phyloP scores from a whole-genome alignment of 2,888 invertebrate species.

The Eumacrocentrus americanus region DNA sequence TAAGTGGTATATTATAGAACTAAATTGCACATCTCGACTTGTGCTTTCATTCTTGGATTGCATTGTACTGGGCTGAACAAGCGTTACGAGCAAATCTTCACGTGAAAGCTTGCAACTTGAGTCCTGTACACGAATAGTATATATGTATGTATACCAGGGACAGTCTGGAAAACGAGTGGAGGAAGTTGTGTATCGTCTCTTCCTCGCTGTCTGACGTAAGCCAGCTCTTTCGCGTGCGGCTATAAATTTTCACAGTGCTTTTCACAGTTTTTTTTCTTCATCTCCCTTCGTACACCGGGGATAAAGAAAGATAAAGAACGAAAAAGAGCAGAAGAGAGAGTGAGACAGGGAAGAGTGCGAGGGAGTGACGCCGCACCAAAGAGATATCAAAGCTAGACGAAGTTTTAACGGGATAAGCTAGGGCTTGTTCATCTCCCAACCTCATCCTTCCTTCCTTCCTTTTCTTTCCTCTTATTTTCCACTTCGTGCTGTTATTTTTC shows the following conservation, averaged over 20 bases:
- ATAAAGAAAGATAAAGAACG: slow-evolving; percentile 30
- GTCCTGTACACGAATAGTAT: too few relatives aligned
- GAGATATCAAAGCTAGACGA: slow-evolving; percentile 34
- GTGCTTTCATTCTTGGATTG: too few relatives aligned
- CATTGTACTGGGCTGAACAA: too few relatives aligned
- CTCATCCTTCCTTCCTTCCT: slow-evolving; percentile 18
- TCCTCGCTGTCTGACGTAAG: slow-evolving; percentile 3
- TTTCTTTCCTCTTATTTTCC: slow-evolving; percentile 22
- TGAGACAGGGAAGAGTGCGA: slow-evolving; percentile 15
- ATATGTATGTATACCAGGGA: too few relatives aligned
- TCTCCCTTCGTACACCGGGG: slow-evolving; percentile 20
- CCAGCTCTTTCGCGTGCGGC: slow-evolving; percentile 31
- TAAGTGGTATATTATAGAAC: too few relatives aligned
- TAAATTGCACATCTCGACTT: too few relatives aligned
- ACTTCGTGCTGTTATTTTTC: slow-evolving; percentile 8
- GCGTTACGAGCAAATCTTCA: too few relatives aligned
- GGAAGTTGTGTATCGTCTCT: slow-evolving; percentile 15
- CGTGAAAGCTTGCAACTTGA: too few relatives aligned
- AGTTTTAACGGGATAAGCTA: slow-evolving; percentile 40
- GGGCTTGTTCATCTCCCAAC: slow-evolving; percentile 31
- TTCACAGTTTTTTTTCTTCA: slow-evolving; percentile 35
- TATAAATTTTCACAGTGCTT: slow-evolving; percentile 41
- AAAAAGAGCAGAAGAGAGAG: slow-evolving; percentile 10
- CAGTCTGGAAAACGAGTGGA: slow-evolving; percentile 16
- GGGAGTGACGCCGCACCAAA: slow-evolving; percentile 21